Evolutionary conservation across 2,888 invertebrate species (phyloP).

Genomic region (Agrypnus murinus): DNA sequence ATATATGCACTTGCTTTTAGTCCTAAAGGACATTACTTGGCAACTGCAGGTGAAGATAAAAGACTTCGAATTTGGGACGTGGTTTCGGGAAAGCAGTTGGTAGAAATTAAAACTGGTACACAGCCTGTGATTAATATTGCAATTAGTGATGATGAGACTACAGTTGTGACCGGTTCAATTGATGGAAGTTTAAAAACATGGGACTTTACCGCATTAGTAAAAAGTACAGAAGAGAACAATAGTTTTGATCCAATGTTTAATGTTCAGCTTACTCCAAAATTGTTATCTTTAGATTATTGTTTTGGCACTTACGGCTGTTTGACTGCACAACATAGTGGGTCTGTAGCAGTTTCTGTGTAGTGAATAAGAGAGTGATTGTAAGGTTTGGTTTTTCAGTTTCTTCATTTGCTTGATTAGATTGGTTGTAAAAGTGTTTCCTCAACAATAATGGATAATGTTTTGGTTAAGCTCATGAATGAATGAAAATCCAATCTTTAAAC

Average conservation of each 20-base stretch:
- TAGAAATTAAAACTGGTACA: constrained; percentile 79
- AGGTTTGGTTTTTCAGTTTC: too few species aligned
- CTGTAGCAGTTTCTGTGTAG: too few species aligned
- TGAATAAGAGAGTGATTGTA: too few species aligned
- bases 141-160: constrained; percentile 76
- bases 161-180: constrained; percentile 80
- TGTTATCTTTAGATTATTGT: constrained; percentile 62
- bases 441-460: too few species aligned
- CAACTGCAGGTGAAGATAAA: constrained; percentile 87
- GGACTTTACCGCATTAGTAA: constrained; percentile 69
- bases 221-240: constrained; percentile 51
- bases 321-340: constrained; percentile 22
- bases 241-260: constrained; percentile 56
- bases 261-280: constrained; percentile 56
- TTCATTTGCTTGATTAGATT: too few species aligned
- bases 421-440: too few species aligned
- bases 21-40: constrained; percentile 88
- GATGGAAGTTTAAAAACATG: constrained; percentile 80
- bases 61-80: constrained; percentile 84
- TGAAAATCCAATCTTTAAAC: too few species aligned
- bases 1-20: constrained; percentile 88
- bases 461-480: too few species aligned
- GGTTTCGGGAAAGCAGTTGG: constrained; percentile 76
- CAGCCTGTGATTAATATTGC: constrained; percentile 77
- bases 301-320: constrained; percentile 63